Evolutionary conservation across 1,140 invertebrate species (phyloP).

Genomic region (Lethrus apterus): DNA sequence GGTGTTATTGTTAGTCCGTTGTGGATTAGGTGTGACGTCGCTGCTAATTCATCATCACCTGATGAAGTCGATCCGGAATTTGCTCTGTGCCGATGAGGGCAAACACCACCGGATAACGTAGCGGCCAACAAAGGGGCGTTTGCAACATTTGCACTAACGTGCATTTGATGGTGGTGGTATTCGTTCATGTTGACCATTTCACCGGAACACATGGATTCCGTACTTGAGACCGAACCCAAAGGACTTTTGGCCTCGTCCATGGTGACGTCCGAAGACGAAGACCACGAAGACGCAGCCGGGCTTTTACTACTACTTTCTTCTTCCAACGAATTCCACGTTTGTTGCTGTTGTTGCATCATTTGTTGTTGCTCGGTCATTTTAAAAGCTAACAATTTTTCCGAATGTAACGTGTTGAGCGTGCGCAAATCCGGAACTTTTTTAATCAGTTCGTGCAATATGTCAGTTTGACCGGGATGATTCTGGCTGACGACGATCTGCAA

Average conservation of each 20-base stretch:
- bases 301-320: conserved; percentile 53
- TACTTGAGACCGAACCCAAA: conserved; percentile 76
- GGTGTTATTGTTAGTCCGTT: conserved; percentile 59
- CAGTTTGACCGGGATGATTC: conserved; percentile 72
- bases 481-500: conserved; percentile 81
- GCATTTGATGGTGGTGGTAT: conserved; percentile 45
- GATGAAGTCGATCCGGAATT: conserved; percentile 67
- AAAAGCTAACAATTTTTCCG: conserved; percentile 90
- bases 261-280: conserved; percentile 57
- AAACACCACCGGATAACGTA: conserved; percentile 61
- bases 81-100: conserved; percentile 61
- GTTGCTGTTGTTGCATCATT: conserved; percentile 56
- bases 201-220: conserved; percentile 64
- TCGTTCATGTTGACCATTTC: conserved; percentile 58
- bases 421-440: conserved; percentile 92
- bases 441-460: conserved; percentile 78
- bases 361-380: conserved; percentile 85
- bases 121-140: conserved; percentile 68
- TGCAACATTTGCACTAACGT: conserved; percentile 45
- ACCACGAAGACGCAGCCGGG: conserved; percentile 56
- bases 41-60: conserved; percentile 68
- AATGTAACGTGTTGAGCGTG: conserved; percentile 92
- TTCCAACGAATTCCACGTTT: conserved; percentile 50
- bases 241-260: conserved; percentile 76
- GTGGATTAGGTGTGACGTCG: conserved; percentile 55